These are phyloP conservation scores for Oryzaephilus surinamensis DNA, from an alignment of 1,140 invertebrate genomes.

Conservation along the genomic window DNA sequence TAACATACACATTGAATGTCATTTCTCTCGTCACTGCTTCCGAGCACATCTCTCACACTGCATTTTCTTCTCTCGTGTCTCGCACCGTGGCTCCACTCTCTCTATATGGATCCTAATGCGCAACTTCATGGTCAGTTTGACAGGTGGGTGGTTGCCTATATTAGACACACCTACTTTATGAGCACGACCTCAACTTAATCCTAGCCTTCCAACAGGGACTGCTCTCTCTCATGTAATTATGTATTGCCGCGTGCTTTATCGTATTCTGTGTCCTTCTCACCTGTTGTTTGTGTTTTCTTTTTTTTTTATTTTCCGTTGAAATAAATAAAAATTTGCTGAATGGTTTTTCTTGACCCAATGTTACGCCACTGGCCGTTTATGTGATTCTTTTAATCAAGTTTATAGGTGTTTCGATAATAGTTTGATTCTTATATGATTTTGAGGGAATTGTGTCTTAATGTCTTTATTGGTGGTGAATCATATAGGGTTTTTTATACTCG, in stretches of 20 bases:
- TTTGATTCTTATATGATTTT: no score
- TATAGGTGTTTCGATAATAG: no score
- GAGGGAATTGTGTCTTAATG: no score
- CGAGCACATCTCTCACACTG: constrained; percentile 29
- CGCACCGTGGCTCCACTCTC: constrained; percentile 9
- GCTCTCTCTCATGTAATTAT: constrained; percentile 1
- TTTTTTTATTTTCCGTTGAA: no score
- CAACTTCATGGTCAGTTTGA: constrained; percentile 36
- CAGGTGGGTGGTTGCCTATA: constrained; percentile 29
- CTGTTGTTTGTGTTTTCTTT: constrained; percentile 11
- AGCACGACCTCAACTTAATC: constrained; percentile 20
- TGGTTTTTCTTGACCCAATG: no score
- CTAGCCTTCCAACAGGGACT: constrained; percentile 22
- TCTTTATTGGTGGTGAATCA: no score
- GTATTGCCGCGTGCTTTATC: constrained; percentile 14
- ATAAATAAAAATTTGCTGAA: no score
- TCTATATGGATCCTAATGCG: constrained; percentile 20
- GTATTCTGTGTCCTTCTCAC: constrained; percentile 10
- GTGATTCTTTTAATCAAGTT: no score
- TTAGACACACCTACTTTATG: constrained; percentile 27
- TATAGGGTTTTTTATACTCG: no score
- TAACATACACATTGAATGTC: constrained; percentile 27
- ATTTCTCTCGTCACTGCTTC: constrained; percentile 35
- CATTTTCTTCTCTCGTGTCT: no score
- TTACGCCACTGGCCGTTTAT: no score